Conservation (phyloP, 2,888 invertebrate genomes). For the Drosophila quinaria region DNA sequence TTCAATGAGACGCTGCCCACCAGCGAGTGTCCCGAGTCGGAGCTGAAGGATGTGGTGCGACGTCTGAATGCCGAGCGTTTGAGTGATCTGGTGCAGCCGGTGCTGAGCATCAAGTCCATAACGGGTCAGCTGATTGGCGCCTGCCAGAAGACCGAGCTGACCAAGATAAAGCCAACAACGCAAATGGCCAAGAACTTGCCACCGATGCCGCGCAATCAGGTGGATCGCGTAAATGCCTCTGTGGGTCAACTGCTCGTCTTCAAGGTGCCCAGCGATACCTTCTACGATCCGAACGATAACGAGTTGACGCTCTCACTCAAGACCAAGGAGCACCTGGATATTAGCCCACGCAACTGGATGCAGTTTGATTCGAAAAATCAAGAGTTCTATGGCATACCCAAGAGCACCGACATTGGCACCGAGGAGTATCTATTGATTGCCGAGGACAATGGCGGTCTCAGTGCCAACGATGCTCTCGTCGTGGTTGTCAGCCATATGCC, state of each 20-base stretch:
- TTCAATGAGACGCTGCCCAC: slow-evolving; percentile 93
- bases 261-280: slow-evolving; percentile 94
- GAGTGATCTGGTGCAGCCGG: slow-evolving; percentile 88
- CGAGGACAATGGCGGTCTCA: slow-evolving; percentile 90
- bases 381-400: slow-evolving; percentile 95
- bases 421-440: slow-evolving; percentile 93
- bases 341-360: slow-evolving; percentile 92
- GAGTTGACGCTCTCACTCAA: slow-evolving; percentile 91
- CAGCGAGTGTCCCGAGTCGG: slow-evolving; percentile 90
- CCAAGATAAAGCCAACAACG: slow-evolving; percentile 87
- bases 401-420: slow-evolving; percentile 90
- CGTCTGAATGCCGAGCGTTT: slow-evolving; percentile 87
- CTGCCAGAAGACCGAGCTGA: slow-evolving; percentile 87
- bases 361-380: slow-evolving; percentile 95
- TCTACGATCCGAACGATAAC: slow-evolving; percentile 95
- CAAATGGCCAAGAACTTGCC: slow-evolving; percentile 89
- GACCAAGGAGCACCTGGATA: slow-evolving; percentile 89
- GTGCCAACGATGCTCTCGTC: slow-evolving; percentile 92
- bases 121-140: slow-evolving; percentile 89
- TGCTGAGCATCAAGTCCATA: slow-evolving; percentile 89
- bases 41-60: slow-evolving; percentile 89
- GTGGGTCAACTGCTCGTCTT: slow-evolving; percentile 93
- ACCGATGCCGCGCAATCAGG: slow-evolving; percentile 93
- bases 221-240: slow-evolving; percentile 93
- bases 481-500: slow-evolving; percentile 90